Base-by-base conservation (phyloP, 2,888 invertebrate species). In the Drosophila demipolita region DNA sequence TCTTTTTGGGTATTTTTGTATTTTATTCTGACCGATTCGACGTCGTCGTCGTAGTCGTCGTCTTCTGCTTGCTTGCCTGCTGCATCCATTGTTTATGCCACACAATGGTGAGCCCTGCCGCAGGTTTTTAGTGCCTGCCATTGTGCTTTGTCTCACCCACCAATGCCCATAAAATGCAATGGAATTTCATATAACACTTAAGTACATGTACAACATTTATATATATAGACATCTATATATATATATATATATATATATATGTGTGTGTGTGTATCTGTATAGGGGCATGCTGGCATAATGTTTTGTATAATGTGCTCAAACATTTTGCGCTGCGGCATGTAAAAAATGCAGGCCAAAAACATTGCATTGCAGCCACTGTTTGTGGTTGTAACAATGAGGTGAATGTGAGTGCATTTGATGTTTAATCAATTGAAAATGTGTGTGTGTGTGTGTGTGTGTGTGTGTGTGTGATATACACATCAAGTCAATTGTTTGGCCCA, bases 71-170 rank as follows among this genome's bases (percentile, higher is more conserved):
- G 70, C 58, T 15, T 67, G 68, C 65, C 60, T 76, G 76, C 80
- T 85, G 83, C 85, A 78, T 83, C 87, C 83, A 81, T 86, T 86
- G 85, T 87, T 87, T 86, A 87, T 87, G 77, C 83, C 79, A 64
- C 77, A 86, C 87, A 86, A 86, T 86, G 73, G 87, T 64, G 71
- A 69, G 87, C 66, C 67, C 70, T 87, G 85, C 79, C 85, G 85
- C 86, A 85, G 87, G 83, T 79, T 85, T 85, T 85, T 85, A 85
- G 78, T 82, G 87, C 82, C 68, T 63, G 75, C 80, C 80, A 83
- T 83, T 86, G 87, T 86, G 62, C 71, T 71, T 26, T 64, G 23
- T 54, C 35, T 29, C 32, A 23, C 36, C 17, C n/a, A 3, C 33
- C n/a, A 17, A 38, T 71, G 78, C 65, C 76, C 78, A 86, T 87